Conservation (phyloP, 2,888 invertebrate genomes). For the Microplitis manilae region DNA sequence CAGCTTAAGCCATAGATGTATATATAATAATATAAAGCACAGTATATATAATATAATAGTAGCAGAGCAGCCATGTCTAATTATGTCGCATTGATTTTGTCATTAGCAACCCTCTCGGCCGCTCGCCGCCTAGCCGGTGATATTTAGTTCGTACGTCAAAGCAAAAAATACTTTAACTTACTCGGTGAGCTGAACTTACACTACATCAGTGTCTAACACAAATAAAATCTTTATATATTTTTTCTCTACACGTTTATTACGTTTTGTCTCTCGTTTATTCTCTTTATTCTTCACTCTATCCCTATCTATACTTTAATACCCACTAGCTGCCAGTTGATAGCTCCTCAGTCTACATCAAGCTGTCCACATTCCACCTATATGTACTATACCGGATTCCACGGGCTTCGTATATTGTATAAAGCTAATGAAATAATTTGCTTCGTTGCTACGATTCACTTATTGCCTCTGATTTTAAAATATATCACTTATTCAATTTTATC, state of each 20-base stretch:
- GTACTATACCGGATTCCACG: conserved; percentile 8
- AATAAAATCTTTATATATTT: neutral
- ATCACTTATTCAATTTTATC: conserved; percentile 32
- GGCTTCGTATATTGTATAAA: neutral
- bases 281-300: neutral
- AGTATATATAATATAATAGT: neutral
- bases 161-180: conserved; percentile 30
- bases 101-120: conserved; percentile 67
- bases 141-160: conserved; percentile 20
- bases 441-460: conserved; percentile 33
- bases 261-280: neutral
- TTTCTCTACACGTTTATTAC: neutral
- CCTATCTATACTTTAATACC: neutral
- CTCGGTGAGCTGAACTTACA: neutral
- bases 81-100: conserved; percentile 71
- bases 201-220: neutral
- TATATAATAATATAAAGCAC: neutral
- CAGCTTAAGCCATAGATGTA: conserved; percentile 13
- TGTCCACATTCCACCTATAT: neutral
- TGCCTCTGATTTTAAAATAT: conserved; percentile 23
- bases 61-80: conserved; percentile 66
- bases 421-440: conserved; percentile 29
- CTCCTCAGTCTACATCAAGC: neutral
- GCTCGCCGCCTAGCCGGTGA: conserved; percentile 46
- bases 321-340: neutral